Evolutionary conservation across 2,797 vertebrate species (phyloP).

Genomic region (Chrysocyon brachyurus): DNA sequence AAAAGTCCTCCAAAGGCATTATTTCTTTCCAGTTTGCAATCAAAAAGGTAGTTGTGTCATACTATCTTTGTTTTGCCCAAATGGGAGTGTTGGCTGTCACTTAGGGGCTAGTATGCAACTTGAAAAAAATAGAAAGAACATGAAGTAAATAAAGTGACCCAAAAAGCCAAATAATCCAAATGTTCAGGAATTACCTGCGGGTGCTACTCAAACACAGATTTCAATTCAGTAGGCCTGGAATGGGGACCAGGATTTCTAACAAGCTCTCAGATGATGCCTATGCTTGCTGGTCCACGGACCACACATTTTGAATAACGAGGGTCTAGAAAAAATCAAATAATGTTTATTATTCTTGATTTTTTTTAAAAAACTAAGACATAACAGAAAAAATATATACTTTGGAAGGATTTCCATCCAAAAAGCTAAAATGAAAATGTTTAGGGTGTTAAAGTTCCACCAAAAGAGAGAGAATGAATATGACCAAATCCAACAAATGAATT

Average conservation of each 20-base stretch:
- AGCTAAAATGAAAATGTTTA: conserved; percentile 18
- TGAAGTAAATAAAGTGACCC: conserved; percentile 37
- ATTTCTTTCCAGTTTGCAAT: neutral
- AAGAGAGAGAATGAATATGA: neutral
- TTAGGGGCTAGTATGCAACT: neutral
- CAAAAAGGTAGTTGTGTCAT: neutral
- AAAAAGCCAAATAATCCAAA: conserved; percentile 11
- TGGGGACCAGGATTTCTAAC: neutral
- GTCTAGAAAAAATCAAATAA: neutral
- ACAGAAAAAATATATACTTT: neutral
- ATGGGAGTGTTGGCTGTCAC: neutral
- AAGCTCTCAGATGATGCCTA: neutral
- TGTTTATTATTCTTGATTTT: neutral
- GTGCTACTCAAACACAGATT: neutral
- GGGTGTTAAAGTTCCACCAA: neutral
- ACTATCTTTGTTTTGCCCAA: conserved; percentile 20
- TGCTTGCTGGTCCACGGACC: neutral
- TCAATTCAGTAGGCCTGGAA: neutral
- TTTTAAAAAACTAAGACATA: neutral
- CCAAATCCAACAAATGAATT: neutral
- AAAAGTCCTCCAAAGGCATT: neutral
- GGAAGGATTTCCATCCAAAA: conserved; percentile 1
- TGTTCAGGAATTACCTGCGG: neutral
- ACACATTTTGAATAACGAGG: neutral
- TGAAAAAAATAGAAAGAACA: conserved; percentile 21